These are phyloP conservation scores for Crossocerus cetratus DNA, from an alignment of 2,888 invertebrate species.

Conservation along the genomic window DNA sequence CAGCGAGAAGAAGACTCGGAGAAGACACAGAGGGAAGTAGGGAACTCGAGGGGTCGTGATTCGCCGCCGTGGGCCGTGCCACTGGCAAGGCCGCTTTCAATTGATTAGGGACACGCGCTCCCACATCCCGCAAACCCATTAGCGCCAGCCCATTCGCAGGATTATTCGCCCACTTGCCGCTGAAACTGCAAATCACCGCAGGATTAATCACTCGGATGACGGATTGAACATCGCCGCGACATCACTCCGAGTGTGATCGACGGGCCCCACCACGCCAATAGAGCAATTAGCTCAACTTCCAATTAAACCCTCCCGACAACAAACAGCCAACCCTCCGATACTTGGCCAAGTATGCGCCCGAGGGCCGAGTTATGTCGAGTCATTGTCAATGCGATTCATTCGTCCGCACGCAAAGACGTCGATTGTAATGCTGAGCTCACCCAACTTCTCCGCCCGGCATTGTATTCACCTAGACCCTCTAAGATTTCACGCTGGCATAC, in stretches of 20 bases:
- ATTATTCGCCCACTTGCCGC: slow-evolving; percentile 41
- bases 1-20: slow-evolving; percentile 14
- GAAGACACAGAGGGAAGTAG: slow-evolving; percentile 36
- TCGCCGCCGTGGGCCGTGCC: slow-evolving; percentile 26
- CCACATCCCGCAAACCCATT: slow-evolving; percentile 53
- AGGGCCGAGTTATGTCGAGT: too few relatives aligned
- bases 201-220: slow-evolving; percentile 18
- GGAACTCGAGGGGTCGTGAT: slow-evolving; percentile 15
- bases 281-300: neutral
- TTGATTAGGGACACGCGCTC: slow-evolving; percentile 53
- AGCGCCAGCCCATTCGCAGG: slow-evolving; percentile 42
- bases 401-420: too few relatives aligned
- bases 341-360: too few relatives aligned
- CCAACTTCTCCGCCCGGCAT: too few relatives aligned
- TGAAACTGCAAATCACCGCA: slow-evolving; percentile 12
- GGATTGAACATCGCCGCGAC: neutral
- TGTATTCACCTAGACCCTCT: too few relatives aligned
- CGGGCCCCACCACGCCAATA: neutral
- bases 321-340: neutral
- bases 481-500: too few relatives aligned
- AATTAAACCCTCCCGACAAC: neutral
- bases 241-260: neutral
- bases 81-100: slow-evolving; percentile 49
- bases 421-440: too few relatives aligned
- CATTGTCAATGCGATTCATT: too few relatives aligned